Evolutionary conservation across 2,888 invertebrate species (phyloP), one percentile per base, ranked within the genome.

Genomic region (Tachina grossa): DNA sequence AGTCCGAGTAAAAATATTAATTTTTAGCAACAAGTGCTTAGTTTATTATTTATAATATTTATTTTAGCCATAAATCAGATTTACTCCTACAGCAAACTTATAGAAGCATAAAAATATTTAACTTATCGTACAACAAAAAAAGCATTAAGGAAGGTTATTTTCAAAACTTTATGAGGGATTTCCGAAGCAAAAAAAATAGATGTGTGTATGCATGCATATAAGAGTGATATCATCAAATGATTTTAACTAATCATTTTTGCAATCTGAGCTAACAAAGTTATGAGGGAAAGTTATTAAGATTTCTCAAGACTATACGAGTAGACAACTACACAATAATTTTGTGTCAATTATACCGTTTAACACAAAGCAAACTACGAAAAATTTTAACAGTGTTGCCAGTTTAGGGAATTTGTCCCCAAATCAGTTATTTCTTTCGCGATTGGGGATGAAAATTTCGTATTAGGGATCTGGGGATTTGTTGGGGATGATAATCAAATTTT

Each of bases 101-200:
- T 39, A 16, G 43, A 61, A 43, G 1, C 41, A 16, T 51, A 39
- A 55, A 55, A 61, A 41, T 41, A 61, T 61, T 61, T 41, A n/a
- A 41, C 41, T 61, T n/a, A 66, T 31, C 9, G 49, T n/a, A 51
- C 16, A 66, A 66, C 51, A 51, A 51, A 47, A 51, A 51, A 14
- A 1, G n/a, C n/a, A 66, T 51, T 66, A 39, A n/a, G 49, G 9
- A 51, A 66, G 66, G 66, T 66, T 31, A 66, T 66, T 51, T 51
- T 51, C 1, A 1, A 14, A 31, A 47, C 22, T 43, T 19, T 45
- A 8, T 9, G 45, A 13, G 45, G 13, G 6, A 14, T 59, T 59
- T 41, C 16, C 39, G 16, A 0, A 9, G 10, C 2, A 9, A 6
- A 14, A 47, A 9, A 22, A 57, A 31, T 8, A 13, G 0, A 16